Conservation (phyloP, 2,888 invertebrate genomes). For the Agrochola lychnidis region DNA sequence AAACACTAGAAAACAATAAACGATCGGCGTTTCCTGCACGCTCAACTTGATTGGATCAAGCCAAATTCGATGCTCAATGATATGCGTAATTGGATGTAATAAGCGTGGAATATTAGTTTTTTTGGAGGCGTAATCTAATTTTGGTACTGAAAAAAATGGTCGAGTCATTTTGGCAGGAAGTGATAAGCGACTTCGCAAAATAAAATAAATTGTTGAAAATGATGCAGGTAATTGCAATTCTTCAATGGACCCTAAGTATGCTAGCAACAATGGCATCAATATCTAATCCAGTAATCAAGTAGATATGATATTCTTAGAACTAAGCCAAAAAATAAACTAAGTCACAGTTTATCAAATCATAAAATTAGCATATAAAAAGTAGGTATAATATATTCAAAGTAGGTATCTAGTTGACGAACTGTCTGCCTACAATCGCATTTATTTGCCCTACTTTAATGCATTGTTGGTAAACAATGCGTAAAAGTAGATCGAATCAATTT, state of each 20-base stretch:
- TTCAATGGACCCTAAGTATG: not conserved
- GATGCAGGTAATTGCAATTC: not conserved
- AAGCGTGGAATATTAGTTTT: conserved; percentile 44
- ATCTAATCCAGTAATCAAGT: not conserved
- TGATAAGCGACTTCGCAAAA: not conserved
- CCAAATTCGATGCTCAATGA: conserved; percentile 42
- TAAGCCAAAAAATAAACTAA: not conserved
- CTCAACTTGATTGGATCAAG: conserved; percentile 45
- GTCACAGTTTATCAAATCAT: conserved; percentile 6
- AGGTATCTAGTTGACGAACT: conserved; percentile 18
- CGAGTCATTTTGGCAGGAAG: conserved; percentile 23
- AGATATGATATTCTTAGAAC: conserved; percentile 1
- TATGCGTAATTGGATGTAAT: conserved; percentile 46
- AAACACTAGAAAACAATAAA: conserved; percentile 71
- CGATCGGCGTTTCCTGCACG: conserved; percentile 68
- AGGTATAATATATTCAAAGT: conserved; percentile 14
- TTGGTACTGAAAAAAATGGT: not conserved
- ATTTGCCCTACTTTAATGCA: conserved; percentile 27
- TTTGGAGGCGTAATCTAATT: conserved; percentile 16
- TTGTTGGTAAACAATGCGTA: conserved; percentile 56
- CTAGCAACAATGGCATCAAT: not conserved
- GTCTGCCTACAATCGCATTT: conserved; percentile 24
- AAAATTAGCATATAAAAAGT: conserved; percentile 21
- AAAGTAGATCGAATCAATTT: conserved; percentile 44
- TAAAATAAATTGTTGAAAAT: not conserved